Evolutionary conservation across 2,888 invertebrate genomes (phyloP).

Genomic region (Alcis repandata): DNA sequence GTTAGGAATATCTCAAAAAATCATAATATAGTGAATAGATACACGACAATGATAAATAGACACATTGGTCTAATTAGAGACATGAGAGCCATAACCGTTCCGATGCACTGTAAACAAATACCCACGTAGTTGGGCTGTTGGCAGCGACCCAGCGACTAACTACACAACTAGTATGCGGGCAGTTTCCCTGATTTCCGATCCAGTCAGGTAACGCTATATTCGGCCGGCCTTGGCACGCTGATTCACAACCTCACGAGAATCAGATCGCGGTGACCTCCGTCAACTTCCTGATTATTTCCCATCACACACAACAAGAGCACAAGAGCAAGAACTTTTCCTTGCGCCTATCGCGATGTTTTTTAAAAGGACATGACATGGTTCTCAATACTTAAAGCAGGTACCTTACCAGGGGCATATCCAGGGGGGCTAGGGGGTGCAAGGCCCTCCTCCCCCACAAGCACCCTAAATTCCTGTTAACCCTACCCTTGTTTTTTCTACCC

Average conservation of each 20-base stretch:
- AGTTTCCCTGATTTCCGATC: constrained; percentile 27
- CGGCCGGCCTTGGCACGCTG: constrained; percentile 22
- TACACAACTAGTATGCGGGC: constrained; percentile 12
- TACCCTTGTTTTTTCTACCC: too few relatives aligned
- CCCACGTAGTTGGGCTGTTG: constrained; percentile 11
- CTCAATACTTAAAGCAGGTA: neutral
- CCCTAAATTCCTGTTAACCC: too few relatives aligned
- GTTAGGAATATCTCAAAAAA: neutral
- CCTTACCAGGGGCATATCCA: too few relatives aligned
- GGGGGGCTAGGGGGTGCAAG: too few relatives aligned
- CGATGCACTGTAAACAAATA: constrained; percentile 19
- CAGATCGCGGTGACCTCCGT: constrained; percentile 20
- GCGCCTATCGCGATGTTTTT: constrained; percentile 21
- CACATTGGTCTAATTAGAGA: neutral
- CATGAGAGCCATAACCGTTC: constrained; percentile 7
- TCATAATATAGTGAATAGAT: neutral
- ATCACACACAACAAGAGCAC: constrained; percentile 7
- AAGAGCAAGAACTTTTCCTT: constrained; percentile 34
- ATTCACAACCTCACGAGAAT: constrained; percentile 25
- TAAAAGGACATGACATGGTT: constrained; percentile 11
- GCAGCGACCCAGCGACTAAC: constrained; percentile 16
- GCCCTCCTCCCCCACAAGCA: too few relatives aligned
- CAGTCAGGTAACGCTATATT: constrained; percentile 29
- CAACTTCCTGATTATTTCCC: constrained; percentile 25
- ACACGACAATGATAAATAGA: neutral